Percentiles rank a stretch among this genome's conserved stretches.
phyloP scores from a whole-genome alignment of 1,140 invertebrate species.

The Condylostylus longicornis region DNA sequence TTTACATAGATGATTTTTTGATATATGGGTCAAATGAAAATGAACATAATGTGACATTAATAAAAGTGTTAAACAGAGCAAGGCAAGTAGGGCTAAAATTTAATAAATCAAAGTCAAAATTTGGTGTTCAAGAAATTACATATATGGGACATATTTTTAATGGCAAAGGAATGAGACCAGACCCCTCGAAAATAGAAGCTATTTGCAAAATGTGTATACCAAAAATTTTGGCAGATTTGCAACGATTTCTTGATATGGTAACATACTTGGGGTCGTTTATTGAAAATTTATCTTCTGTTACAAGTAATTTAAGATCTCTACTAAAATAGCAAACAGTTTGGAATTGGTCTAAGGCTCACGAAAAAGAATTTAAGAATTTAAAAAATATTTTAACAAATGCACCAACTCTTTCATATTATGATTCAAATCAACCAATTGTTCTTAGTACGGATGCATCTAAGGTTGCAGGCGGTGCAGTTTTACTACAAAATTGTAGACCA shows the following conservation, averaged over 20 bases:
- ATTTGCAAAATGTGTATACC: conserved; percentile 16
- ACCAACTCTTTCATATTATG: conserved; percentile 22
- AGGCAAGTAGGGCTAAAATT: conserved; percentile 4
- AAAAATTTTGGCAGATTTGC: conserved; percentile 18
- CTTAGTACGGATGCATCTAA: conserved; percentile 25
- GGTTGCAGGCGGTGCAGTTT: conserved; percentile 18
- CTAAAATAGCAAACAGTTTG: conserved; percentile 6
- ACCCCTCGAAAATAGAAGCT: conserved; percentile 14
- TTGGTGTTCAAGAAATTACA: conserved; percentile 18
- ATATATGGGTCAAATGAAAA: conserved; percentile 13
- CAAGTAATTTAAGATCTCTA: conserved; percentile 11
- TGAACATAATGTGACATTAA: conserved; percentile 20
- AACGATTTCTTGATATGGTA: conserved; percentile 17
- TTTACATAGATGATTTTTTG: conserved; percentile 29
- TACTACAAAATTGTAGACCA: conserved; percentile 22
- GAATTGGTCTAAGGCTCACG: conserved; percentile 5
- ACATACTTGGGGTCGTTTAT: conserved; percentile 19
- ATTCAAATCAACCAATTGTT: conserved; percentile 14
- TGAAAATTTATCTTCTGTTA: conserved; percentile 15
- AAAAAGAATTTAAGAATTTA: conserved; percentile 10
- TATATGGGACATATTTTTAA: conserved; percentile 20
- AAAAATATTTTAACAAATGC: conserved; percentile 16
- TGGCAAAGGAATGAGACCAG: conserved; percentile 11
- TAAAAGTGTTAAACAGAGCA: conserved; percentile 14
- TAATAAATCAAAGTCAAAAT: conserved; percentile 6